phyloP scores from a whole-genome alignment of 1,140 invertebrate genomes.

The Mactra quadrangularis region DNA sequence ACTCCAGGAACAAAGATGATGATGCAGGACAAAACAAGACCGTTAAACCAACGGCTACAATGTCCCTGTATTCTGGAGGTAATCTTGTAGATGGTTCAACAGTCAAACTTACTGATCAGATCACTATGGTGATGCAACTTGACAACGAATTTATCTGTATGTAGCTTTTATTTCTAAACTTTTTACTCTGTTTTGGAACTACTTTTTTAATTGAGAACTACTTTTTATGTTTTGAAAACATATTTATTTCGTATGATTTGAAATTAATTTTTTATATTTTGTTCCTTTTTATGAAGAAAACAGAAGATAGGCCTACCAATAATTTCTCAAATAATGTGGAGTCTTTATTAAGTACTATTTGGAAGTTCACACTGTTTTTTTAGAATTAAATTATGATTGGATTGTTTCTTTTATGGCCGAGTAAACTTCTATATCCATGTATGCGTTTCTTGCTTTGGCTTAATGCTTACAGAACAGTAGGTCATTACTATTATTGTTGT shows the following conservation, averaged over 20 bases:
- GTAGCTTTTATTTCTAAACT: not conserved
- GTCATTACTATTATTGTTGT: too few relatives aligned
- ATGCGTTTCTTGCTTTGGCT: too few relatives aligned
- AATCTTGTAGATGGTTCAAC: slow-evolving; percentile 40
- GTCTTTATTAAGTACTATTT: too few relatives aligned
- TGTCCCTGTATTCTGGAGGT: slow-evolving; percentile 57
- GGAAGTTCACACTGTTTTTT: too few relatives aligned
- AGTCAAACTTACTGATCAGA: slow-evolving; percentile 63
- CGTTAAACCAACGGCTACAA: slow-evolving; percentile 66
- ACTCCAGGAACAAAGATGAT: slow-evolving; percentile 67
- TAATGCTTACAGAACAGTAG: too few relatives aligned
- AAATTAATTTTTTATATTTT: not conserved
- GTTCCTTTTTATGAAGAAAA: not conserved
- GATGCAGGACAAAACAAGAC: slow-evolving; percentile 67
- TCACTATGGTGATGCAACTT: slow-evolving; percentile 62
- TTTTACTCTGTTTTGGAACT: not conserved
- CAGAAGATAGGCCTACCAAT: not conserved
- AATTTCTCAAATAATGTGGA: too few relatives aligned
- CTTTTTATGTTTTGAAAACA: not conserved
- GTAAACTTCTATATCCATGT: too few relatives aligned
- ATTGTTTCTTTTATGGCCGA: too few relatives aligned
- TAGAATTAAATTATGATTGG: too few relatives aligned
- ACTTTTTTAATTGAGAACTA: not conserved
- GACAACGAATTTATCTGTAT: slow-evolving; percentile 60
- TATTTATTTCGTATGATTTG: not conserved